Evolutionary conservation across 1,140 invertebrate genomes (phyloP), one percentile per base, ranked within the genome.

Genomic region (Chironomus striatipennis): DNA sequence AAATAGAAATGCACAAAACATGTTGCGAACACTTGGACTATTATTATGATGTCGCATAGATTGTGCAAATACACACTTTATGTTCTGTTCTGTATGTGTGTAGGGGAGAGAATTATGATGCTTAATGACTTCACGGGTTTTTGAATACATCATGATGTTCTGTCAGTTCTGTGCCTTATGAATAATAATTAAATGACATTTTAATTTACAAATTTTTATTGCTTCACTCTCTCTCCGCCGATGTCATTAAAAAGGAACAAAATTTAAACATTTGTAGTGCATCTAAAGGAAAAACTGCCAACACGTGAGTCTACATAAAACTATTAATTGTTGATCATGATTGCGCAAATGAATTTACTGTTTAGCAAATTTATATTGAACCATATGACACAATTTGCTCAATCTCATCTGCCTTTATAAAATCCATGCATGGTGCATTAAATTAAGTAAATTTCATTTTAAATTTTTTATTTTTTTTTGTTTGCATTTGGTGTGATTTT

Each of bases 141-240:
- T 21, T 9, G 18, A 70, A 70, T 17, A 70, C 10, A 20, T 70
- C 65, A 70, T 18, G 17, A 70, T 0, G 20, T 20, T 34, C 65
- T 20, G 20, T 9, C 4, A 7, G 20, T 20, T 34, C 65, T 20
- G 20, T 9, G 64, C 64, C 65, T 21, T 70, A 70, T 70, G 65
- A 70, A 70, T 70, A 70, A 70, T 70, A 70, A 70, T 70, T 18
- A 70, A 70, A 70, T 70, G 65, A 70, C 65, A 70, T 18, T 70
- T 70, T 70, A 70, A 70, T 70, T 70, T 21, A 18, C 17, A 70
- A 10, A 18, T 21, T 20, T 20, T 70, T 70, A 17, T 70, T 70
- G 65, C 18, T 20, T 34, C 24, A 2, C 24, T 34, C 24, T 34
- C 24, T 5, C 2, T 34, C 24, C 24, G 24, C 24, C 24, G 24